A percentile compares a stretch with the other conserved stretches of the same genome.
Evolutionary conservation across 2,797 vertebrate genomes (phyloP).

Genomic region (Xenopus petersii): DNA sequence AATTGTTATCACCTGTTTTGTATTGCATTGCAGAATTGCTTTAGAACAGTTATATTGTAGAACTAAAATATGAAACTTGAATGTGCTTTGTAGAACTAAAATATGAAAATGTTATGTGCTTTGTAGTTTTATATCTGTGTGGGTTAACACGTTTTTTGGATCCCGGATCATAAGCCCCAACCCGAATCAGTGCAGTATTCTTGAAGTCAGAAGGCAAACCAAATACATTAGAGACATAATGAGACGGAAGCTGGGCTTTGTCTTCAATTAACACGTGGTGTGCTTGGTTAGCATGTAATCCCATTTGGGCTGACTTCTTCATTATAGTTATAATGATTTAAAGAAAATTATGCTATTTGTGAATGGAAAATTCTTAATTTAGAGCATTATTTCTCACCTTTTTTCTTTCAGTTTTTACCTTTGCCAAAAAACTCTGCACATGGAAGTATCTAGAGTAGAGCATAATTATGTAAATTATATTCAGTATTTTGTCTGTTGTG

Average conservation of each 20-base stretch:
- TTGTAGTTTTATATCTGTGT: too few relatives aligned
- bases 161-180: background rate
- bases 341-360: slow-evolving; percentile 26
- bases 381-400: slow-evolving; percentile 17
- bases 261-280: slow-evolving; percentile 43
- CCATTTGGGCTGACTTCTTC: slow-evolving; percentile 34
- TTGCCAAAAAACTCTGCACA: too few relatives aligned
- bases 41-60: too few relatives aligned
- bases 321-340: slow-evolving; percentile 46
- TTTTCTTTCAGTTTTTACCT: too few relatives aligned
- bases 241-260: slow-evolving; percentile 51
- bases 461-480: too few relatives aligned
- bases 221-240: slow-evolving; percentile 30
- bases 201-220: slow-evolving; percentile 21
- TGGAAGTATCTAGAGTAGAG: too few relatives aligned
- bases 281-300: slow-evolving; percentile 44
- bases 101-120: too few relatives aligned
- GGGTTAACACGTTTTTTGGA: background rate
- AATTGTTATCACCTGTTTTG: too few relatives aligned
- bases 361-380: slow-evolving; percentile 10
- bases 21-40: too few relatives aligned
- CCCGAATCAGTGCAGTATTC: slow-evolving; percentile 10
- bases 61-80: too few relatives aligned
- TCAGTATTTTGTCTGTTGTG: too few relatives aligned
- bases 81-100: too few relatives aligned